A percentile compares a stretch with the other conserved stretches of the same genome.
Conservation (phyloP, 2,888 invertebrate species). For the Steinernema scapterisci region DNA sequence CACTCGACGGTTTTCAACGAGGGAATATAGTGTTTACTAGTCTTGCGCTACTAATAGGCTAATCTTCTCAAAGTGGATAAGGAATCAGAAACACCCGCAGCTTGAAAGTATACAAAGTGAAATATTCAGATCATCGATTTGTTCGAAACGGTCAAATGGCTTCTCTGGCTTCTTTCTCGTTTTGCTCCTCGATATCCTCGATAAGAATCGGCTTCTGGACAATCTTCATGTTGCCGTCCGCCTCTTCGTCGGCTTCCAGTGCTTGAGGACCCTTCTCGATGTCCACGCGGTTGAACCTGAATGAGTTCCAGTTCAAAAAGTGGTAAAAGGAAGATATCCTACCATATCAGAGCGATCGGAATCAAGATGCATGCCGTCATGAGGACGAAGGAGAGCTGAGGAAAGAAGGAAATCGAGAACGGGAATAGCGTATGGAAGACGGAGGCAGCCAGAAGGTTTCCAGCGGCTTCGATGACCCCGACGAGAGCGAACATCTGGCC, state of each 20-base stretch:
- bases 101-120: background rate
- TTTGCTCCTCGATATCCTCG: background rate
- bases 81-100: background rate
- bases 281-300: background rate
- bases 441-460: slow-evolving; percentile 46
- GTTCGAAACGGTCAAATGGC: too few relatives aligned
- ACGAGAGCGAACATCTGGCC: slow-evolving; percentile 48
- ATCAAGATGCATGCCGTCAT: slow-evolving; percentile 40
- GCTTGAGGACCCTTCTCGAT: background rate
- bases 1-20: too few relatives aligned
- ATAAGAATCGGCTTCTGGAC: background rate
- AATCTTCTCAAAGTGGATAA: too few relatives aligned
- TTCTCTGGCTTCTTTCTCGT: too few relatives aligned
- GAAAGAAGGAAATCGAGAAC: slow-evolving; percentile 45
- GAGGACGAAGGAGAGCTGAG: slow-evolving; percentile 49
- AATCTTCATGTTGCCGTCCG: too few relatives aligned
- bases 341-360: background rate
- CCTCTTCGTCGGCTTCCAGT: background rate
- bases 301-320: too few relatives aligned
- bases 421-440: slow-evolving; percentile 50
- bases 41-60: too few relatives aligned
- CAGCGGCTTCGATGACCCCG: slow-evolving; percentile 46
- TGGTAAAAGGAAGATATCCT: too few relatives aligned
- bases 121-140: background rate
- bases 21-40: too few relatives aligned